phyloP scores from a whole-genome alignment of 2,797 vertebrate genomes.

The Molossus molossus region DNA sequence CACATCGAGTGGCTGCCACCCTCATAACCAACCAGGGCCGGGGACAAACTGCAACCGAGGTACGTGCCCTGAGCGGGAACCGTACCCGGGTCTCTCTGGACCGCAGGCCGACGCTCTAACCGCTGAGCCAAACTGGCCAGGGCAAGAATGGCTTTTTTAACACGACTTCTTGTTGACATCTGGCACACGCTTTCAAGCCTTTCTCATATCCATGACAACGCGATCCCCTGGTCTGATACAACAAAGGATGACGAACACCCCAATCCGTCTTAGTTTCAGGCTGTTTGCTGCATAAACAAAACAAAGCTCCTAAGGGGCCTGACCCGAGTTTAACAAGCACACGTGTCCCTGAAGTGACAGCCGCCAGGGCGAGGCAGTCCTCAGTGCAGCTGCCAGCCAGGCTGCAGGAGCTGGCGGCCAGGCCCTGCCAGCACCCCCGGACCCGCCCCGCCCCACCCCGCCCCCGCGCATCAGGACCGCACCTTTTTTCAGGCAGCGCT shows the following conservation, averaged over 20 bases:
- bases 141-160: not conserved
- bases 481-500: constrained; percentile 99
- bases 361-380: not conserved
- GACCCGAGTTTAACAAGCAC: not conserved
- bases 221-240: not conserved
- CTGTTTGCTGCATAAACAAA: not conserved
- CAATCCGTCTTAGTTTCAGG: not conserved
- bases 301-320: not conserved
- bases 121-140: no score
- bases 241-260: not conserved
- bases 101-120: no score
- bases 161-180: not conserved
- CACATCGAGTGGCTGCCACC: no score
- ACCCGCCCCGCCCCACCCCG: not conserved
- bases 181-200: not conserved
- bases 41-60: no score
- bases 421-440: no score
- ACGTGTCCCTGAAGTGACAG: not conserved
- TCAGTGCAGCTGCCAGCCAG: not conserved
- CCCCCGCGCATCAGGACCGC: constrained; percentile 60
- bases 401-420: not conserved
- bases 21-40: no score
- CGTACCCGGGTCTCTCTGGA: no score
- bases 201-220: not conserved
- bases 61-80: no score